These are phyloP conservation scores for Castor canadensis DNA, from an alignment of 2,113 vertebrate species.

Conservation along the genomic window DNA sequence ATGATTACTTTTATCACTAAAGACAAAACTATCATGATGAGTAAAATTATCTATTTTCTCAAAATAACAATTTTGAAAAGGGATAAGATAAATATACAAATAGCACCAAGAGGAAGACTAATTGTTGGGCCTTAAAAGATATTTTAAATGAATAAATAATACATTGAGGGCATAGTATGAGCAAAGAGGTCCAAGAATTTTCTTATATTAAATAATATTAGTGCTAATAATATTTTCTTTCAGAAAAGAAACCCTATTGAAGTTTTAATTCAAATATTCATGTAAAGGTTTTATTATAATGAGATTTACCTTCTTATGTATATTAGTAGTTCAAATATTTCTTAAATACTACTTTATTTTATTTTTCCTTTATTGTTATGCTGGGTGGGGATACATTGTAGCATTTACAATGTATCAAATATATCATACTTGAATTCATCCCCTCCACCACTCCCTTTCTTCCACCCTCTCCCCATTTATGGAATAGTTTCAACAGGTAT, in stretches of 20 bases:
- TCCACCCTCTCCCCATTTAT: too few relatives aligned
- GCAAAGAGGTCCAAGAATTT: not conserved
- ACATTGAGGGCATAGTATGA: not conserved
- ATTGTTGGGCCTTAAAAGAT: not conserved
- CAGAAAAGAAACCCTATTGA: not conserved
- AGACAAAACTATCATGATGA: not conserved
- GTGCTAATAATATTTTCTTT: not conserved
- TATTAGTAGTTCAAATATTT: too few relatives aligned
- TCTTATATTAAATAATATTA: too few relatives aligned
- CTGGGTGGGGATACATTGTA: too few relatives aligned
- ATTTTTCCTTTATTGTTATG: too few relatives aligned
- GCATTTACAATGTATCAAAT: too few relatives aligned
- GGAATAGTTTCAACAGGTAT: too few relatives aligned
- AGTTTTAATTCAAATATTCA: not conserved
- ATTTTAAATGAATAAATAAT: not conserved
- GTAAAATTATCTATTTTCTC: not conserved
- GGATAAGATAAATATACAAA: not conserved
- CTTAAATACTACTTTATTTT: not conserved
- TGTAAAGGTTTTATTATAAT: not conserved
- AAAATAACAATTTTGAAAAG: not conserved
- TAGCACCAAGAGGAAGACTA: not conserved
- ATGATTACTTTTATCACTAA: conserved; percentile 11
- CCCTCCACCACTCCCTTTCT: too few relatives aligned
- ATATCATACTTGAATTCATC: too few relatives aligned
- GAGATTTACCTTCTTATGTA: too few relatives aligned